phyloP scores from a whole-genome alignment of 2,797 vertebrate genomes.

The Lepus townsendii region DNA sequence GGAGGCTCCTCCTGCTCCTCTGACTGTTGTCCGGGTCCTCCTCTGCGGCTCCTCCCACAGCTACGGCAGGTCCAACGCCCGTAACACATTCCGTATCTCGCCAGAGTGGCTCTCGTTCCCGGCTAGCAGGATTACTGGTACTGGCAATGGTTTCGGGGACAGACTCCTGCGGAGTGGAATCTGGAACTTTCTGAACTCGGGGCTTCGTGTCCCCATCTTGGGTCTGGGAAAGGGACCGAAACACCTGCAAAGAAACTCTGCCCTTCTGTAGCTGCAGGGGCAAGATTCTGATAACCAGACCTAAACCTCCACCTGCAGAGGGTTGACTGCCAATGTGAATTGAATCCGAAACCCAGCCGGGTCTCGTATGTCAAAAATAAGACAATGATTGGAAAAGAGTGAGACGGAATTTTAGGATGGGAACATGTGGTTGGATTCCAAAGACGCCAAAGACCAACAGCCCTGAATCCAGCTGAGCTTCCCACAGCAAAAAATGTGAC shows the following conservation, averaged over 20 bases:
- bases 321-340: slow-evolving; percentile 26
- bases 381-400: neutral
- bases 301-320: neutral
- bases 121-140: neutral
- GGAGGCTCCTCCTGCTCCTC: neutral
- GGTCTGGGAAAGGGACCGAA: neutral
- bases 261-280: neutral
- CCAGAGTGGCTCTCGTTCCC: neutral
- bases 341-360: neutral
- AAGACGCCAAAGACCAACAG: neutral
- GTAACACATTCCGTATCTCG: neutral
- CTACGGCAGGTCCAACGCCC: neutral
- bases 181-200: neutral
- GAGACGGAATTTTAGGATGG: neutral
- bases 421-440: neutral
- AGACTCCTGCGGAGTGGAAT: neutral
- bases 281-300: slow-evolving; percentile 31
- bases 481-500: neutral
- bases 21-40: neutral
- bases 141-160: neutral
- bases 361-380: slow-evolving; percentile 28
- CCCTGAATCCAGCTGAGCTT: neutral
- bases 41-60: neutral
- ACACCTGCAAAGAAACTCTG: neutral
- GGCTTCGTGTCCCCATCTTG: slow-evolving; percentile 19